phyloP scores from a whole-genome alignment of 1,140 invertebrate genomes.

The Idris sp. region DNA sequence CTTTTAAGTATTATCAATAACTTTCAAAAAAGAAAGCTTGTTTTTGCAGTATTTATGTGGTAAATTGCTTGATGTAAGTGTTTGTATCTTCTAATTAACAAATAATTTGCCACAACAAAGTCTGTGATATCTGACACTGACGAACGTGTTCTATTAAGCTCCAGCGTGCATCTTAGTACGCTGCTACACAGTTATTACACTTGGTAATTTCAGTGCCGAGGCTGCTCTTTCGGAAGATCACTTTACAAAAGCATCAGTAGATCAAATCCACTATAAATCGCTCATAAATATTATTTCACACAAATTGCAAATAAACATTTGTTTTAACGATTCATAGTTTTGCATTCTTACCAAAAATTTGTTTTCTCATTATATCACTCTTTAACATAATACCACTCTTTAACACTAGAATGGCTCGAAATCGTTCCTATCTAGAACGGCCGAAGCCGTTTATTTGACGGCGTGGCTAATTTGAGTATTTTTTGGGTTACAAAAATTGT shows the following conservation, averaged over 20 bases:
- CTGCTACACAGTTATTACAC: conserved; percentile 60
- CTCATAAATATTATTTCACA: conserved; percentile 6
- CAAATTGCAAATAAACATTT: conserved; percentile 10
- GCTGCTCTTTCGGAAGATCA: conserved; percentile 33
- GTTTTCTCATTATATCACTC: too few relatives aligned
- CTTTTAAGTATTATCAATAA: too few relatives aligned
- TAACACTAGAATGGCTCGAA: too few relatives aligned
- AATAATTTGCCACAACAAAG: conserved; percentile 43
- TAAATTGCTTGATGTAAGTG: conserved; percentile 11
- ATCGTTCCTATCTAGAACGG: too few relatives aligned
- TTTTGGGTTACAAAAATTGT: too few relatives aligned
- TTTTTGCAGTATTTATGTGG: background rate
- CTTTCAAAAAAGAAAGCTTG: too few relatives aligned
- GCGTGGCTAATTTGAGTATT: too few relatives aligned
- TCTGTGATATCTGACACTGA: conserved; percentile 43
- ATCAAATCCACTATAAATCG: conserved; percentile 27
- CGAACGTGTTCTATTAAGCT: conserved; percentile 46
- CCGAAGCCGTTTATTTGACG: too few relatives aligned
- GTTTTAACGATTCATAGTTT: too few relatives aligned
- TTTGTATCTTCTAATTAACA: conserved; percentile 53
- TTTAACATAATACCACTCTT: too few relatives aligned
- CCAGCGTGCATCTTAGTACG: conserved; percentile 25
- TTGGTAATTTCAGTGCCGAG: conserved; percentile 57
- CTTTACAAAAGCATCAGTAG: conserved; percentile 34
- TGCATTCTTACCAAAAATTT: too few relatives aligned